Base-by-base conservation (phyloP, 2,888 invertebrate species). In the Drosophila ezoana region DNA sequence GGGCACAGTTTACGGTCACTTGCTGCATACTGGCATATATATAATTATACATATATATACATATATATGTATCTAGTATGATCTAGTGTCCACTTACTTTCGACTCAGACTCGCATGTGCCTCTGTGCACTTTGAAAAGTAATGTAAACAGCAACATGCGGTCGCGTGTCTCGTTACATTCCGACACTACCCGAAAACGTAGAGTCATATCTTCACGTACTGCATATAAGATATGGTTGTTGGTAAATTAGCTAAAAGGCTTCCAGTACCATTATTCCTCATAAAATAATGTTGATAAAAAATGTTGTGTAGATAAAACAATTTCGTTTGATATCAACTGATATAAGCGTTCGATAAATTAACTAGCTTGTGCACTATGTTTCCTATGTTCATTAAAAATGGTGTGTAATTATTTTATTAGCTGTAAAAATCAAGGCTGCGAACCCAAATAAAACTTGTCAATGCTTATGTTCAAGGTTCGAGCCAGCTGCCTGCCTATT, bases 101-200 rank as follows among this genome's bases (percentile, higher is more conserved):
- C 35, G 11, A 16, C 52, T 14, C 6, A 6, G 37, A 10, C 13
- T 43, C 41, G 43, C 11, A 48, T 32, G 8, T 47, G 13, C 9
- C 9, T 51, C 16, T 48, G 18, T 53, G 58, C 37, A 62, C 54
- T 54, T 47, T 65, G 41, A 45, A 53, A 38, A 28, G 40, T 23
- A 60, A 41, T 48, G 53, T 44, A 23, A 53, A 61, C 16, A 41
- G 32, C 20, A 14, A 65, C 41, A 58, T 58, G 48, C 57, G 18
- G 43, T 60, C 53, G 41, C 28, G 51, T 74, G 56, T 74, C 65
- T 58, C 33, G 66, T 74, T 77, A 54, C 74, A 47, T 54, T 37
- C 65, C 37, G n/a, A 59, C 44, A 53, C n/a, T 48, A 52, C 11
- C 35, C 37, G 32, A 44, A 41, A 40, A 57, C 40, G 9, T 11